Conservation (phyloP, 92 coral and sea anemone genomes). For the Desmophyllum pertusum region DNA sequence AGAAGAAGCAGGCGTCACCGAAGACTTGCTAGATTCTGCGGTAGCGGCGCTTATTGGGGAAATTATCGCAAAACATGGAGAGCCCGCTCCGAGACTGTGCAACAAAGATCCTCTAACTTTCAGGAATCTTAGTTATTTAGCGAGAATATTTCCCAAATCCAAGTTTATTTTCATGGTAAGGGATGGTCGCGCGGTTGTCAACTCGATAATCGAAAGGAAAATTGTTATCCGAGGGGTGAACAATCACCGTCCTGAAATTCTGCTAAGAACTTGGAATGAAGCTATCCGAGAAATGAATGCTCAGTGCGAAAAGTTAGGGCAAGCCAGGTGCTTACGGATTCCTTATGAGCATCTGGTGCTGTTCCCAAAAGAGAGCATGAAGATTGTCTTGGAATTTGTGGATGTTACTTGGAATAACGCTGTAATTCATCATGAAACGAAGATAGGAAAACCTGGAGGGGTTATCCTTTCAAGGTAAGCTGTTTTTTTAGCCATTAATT, state of each 20-base stretch:
- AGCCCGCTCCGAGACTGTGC: slow-evolving; percentile 72
- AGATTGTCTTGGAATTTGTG: slow-evolving; percentile 68
- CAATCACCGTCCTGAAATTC: slow-evolving; percentile 50
- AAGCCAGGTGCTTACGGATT: slow-evolving; percentile 67
- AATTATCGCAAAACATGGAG: slow-evolving; percentile 77
- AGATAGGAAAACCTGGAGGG: slow-evolving; percentile 75
- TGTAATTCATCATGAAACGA: slow-evolving; percentile 83
- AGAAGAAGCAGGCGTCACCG: slow-evolving; percentile 84
- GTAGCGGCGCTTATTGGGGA: slow-evolving; percentile 81
- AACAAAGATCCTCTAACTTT: slow-evolving; percentile 92
- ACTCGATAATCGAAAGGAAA: slow-evolving; percentile 76
- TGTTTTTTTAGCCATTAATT: neutral
- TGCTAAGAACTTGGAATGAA: slow-evolving; percentile 76
- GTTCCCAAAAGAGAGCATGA: slow-evolving; percentile 69
- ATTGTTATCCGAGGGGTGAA: slow-evolving; percentile 73
- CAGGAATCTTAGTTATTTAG: slow-evolving; percentile 81
- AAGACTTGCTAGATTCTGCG: slow-evolving; percentile 72
- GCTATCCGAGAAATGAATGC: slow-evolving; percentile 65
- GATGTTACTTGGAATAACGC: slow-evolving; percentile 80
- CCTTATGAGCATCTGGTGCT: slow-evolving; percentile 89
- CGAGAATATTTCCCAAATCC: slow-evolving; percentile 84
- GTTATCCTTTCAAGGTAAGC: slow-evolving; percentile 81
- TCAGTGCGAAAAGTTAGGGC: slow-evolving; percentile 73
- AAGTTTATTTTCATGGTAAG: slow-evolving; percentile 90
- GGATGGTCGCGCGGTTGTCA: slow-evolving; percentile 92